Conservation (phyloP, 1,140 invertebrate species). For the Zaprionus africanus region DNA sequence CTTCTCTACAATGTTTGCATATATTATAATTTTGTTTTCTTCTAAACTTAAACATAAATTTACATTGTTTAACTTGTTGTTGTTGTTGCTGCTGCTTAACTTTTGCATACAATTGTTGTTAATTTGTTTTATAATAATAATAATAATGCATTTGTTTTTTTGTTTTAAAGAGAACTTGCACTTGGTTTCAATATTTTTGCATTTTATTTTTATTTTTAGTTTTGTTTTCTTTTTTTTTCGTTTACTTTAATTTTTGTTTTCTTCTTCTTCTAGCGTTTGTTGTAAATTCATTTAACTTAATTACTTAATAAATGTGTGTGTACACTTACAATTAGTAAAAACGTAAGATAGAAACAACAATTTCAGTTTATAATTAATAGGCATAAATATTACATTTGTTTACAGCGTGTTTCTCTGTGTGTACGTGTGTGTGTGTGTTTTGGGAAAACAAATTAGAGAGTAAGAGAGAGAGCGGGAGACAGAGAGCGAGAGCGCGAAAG, state of each 20-base stretch:
- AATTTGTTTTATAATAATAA: conserved; percentile 41
- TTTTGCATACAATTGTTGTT: conserved; percentile 37
- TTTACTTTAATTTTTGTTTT: conserved; percentile 2
- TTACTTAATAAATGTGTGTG: conserved; percentile 69
- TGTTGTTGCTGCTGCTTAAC: conserved; percentile 40
- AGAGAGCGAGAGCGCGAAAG: not conserved
- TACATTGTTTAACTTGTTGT: conserved; percentile 56
- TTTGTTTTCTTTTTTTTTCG: not conserved
- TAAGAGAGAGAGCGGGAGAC: not conserved
- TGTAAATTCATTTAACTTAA: conserved; percentile 77
- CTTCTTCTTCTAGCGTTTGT: not conserved
- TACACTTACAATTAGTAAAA: conserved; percentile 64
- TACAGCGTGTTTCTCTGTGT: conserved; percentile 39
- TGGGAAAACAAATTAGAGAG: conserved; percentile 33
- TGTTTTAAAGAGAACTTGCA: conserved; percentile 61
- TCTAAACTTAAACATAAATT: conserved; percentile 74
- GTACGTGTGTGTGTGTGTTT: conserved; percentile 11
- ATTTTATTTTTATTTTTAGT: conserved; percentile 44
- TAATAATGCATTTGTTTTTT: conserved; percentile 68
- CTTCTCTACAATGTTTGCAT: conserved; percentile 48
- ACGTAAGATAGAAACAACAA: conserved; percentile 75
- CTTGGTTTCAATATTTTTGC: conserved; percentile 48
- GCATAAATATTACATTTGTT: conserved; percentile 66
- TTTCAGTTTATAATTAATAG: conserved; percentile 66
- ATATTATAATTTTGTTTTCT: conserved; percentile 27